Conservation (phyloP, 1,140 invertebrate species). For the Chironomus striatipennis region DNA sequence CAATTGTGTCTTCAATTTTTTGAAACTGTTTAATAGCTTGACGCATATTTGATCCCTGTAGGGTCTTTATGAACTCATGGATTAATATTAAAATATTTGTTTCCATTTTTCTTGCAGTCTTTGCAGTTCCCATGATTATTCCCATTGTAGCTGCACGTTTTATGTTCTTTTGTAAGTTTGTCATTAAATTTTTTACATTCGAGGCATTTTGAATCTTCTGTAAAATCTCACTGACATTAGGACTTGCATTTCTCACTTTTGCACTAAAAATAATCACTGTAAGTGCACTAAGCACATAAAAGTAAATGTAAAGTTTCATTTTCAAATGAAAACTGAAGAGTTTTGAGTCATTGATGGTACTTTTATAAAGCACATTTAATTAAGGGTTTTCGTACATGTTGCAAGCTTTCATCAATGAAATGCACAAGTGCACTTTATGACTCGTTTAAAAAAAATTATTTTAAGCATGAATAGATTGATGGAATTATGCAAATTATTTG, state of each 20-base stretch:
- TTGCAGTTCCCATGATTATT: not conserved
- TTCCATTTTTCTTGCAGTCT: not conserved
- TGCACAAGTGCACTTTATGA: not conserved
- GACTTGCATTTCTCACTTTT: not conserved
- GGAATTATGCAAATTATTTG: no score
- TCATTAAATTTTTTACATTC: not conserved
- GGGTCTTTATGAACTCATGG: not conserved
- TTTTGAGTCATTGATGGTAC: not conserved
- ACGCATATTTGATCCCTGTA: not conserved
- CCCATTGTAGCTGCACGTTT: not conserved
- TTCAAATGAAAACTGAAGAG: not conserved
- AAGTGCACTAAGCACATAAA: not conserved
- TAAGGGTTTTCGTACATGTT: not conserved
- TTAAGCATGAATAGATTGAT: no score
- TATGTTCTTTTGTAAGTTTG: not conserved
- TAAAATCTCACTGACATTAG: not conserved
- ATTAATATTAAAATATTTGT: not conserved
- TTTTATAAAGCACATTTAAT: slow-evolving; percentile 1
- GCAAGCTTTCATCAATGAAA: not conserved
- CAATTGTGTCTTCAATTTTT: slow-evolving; percentile 34
- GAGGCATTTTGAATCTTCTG: not conserved
- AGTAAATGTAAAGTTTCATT: not conserved
- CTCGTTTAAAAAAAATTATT: not conserved
- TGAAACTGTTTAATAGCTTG: slow-evolving; percentile 31
- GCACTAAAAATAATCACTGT: not conserved